Conservation (phyloP, 2,797 vertebrate genomes). For the Psittacula echo region DNA sequence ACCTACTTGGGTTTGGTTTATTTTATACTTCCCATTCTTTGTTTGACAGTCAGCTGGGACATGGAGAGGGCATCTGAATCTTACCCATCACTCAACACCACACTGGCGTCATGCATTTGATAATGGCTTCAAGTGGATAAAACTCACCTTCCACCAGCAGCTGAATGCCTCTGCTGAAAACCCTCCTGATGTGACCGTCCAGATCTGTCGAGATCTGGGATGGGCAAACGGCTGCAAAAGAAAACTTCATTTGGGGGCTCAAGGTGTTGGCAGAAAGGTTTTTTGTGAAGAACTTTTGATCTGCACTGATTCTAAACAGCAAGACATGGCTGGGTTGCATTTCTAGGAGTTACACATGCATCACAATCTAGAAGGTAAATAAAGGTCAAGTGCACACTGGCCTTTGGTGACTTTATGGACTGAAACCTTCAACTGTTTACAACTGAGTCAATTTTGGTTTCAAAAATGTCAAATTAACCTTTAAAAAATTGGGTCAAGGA, state of each 20-base stretch:
- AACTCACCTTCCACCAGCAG: neutral
- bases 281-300: neutral
- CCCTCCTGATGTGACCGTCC: neutral
- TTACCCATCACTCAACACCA: neutral
- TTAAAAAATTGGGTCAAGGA: slow-evolving; percentile 40
- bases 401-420: neutral
- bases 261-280: neutral
- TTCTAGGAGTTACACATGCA: neutral
- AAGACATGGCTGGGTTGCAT: neutral
- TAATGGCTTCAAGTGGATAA: neutral
- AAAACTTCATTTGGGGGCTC: neutral
- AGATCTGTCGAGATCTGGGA: neutral
- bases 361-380: neutral
- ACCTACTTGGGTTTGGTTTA: neutral
- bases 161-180: neutral
- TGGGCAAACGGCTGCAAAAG: neutral
- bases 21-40: neutral
- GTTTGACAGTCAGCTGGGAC: neutral
- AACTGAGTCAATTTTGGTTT: slow-evolving; percentile 29
- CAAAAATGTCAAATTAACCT: slow-evolving; percentile 55
- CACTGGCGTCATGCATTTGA: neutral
- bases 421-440: slow-evolving; percentile 22
- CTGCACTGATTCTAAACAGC: neutral
- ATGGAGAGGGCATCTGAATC: neutral
- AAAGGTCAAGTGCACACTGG: neutral